These are phyloP conservation scores for Sebastes minor DNA, from an alignment of 2,797 vertebrate species.

Conservation along the genomic window DNA sequence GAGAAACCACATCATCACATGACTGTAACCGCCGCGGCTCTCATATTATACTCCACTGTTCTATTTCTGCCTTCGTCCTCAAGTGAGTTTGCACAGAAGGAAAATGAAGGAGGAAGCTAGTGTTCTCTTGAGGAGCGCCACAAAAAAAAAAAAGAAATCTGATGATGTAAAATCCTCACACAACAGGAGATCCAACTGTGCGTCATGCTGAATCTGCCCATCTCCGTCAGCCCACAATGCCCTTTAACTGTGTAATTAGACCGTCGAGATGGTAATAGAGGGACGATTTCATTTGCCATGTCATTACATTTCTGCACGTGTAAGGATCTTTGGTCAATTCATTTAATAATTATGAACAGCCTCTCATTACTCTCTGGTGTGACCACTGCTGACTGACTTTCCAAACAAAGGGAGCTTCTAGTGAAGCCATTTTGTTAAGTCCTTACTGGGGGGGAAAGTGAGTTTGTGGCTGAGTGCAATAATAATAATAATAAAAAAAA, in stretches of 20 bases:
- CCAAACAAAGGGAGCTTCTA: constrained; percentile 52
- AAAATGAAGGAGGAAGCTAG: constrained; percentile 35
- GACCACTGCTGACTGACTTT: constrained; percentile 48
- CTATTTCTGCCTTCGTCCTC: constrained; percentile 39
- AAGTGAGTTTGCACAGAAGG: constrained; percentile 26
- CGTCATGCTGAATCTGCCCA: constrained; percentile 50
- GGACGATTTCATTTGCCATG: constrained; percentile 74
- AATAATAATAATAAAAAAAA: neutral
- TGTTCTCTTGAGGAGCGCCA: constrained; percentile 30
- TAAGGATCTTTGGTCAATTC: constrained; percentile 70
- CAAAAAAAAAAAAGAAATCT: neutral
- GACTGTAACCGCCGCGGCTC: constrained; percentile 8
- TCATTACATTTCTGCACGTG: constrained; percentile 72
- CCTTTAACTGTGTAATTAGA: constrained; percentile 73
- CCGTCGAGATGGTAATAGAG: constrained; percentile 66
- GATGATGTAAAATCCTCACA: constrained; percentile 38
- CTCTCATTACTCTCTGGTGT: constrained; percentile 60
- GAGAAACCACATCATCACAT: constrained; percentile 29
- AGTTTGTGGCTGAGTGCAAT: constrained; percentile 18
- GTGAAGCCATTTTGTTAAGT: constrained; percentile 51
- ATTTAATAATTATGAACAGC: constrained; percentile 76
- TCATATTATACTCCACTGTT: constrained; percentile 38
- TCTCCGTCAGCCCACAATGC: constrained; percentile 54
- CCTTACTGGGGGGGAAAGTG: constrained; percentile 26
- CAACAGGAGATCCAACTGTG: constrained; percentile 24